Percentiles rank a stretch among this genome's conserved stretches.
Evolutionary conservation across 2,888 invertebrate species (phyloP).

Genomic region (Peribatodes rhomboidaria): DNA sequence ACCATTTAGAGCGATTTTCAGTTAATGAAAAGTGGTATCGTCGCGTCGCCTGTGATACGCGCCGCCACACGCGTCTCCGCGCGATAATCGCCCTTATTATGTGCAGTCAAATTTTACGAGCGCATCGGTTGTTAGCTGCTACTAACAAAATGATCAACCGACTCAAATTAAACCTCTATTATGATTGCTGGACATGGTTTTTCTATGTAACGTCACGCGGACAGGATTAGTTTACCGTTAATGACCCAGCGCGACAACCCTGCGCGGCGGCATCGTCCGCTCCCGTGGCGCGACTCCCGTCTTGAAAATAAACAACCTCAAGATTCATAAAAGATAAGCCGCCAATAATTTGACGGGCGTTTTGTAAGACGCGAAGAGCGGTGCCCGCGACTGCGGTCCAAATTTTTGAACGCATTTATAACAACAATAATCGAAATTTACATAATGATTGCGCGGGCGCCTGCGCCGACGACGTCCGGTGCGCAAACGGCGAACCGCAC

Average conservation of each 20-base stretch:
- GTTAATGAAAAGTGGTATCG: conserved; percentile 78
- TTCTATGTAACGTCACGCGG: conserved; percentile 69
- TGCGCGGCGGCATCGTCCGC: conserved; percentile 37
- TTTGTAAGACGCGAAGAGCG: conserved; percentile 66
- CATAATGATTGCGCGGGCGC: conserved; percentile 84
- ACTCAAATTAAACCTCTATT: conserved; percentile 77
- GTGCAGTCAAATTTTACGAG: conserved; percentile 85
- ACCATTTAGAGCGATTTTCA: conserved; percentile 82
- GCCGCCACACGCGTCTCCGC: conserved; percentile 69
- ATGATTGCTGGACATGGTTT: conserved; percentile 67
- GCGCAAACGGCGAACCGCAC: conserved; percentile 65
- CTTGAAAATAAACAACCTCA: conserved; percentile 54
- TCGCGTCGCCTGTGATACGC: conserved; percentile 64
- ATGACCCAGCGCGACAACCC: conserved; percentile 58
- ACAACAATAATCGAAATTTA: conserved; percentile 76
- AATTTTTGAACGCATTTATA: conserved; percentile 67
- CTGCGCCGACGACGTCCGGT: conserved; percentile 68
- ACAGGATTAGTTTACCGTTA: conserved; percentile 67
- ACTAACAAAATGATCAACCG: conserved; percentile 77
- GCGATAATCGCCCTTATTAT: conserved; percentile 82
- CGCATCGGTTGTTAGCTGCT: conserved; percentile 78
- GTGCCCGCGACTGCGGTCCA: conserved; percentile 59
- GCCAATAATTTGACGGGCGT: conserved; percentile 68
- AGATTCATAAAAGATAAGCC: conserved; percentile 61
- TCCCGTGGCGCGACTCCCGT: conserved; percentile 46